Base-by-base conservation (phyloP, 2,113 vertebrate genomes). In the Callorhinus ursinus region DNA sequence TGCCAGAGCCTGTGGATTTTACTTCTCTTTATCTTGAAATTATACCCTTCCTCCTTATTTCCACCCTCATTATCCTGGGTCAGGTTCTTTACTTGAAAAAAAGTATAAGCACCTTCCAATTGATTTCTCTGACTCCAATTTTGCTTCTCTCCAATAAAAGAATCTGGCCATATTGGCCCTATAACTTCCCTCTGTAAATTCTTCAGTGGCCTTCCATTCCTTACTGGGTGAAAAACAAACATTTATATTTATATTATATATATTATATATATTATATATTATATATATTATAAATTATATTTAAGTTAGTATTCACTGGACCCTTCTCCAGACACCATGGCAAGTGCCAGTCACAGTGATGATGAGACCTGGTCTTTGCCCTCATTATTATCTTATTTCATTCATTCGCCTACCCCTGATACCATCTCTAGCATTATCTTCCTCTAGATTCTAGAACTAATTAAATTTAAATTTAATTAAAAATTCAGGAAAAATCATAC, bases 151-250 rank as follows among this genome's bases (percentile, higher is more conserved):
- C 18, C 24, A 24, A 1, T 24, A 67, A 93, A 93, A 67, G 49
- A 65, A 57, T 59, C 77, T 76, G 77, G 57, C 51, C 79, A 67
- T 65, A 79, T 26, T 80, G 63, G 19, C 84, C 72, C 33, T 93
- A 10, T 88, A 39, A 88, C 69, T 76, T 93, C n/a, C 57, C n/a
- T 88, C 55, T 88, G 76, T 59, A 89, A 83, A 83, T 79, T 90
- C 51, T 89, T 96, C 61, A 42, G 51, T 61, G n/a, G 26, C 71
- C 42, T 79, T 79, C 61, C 21, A 42, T 51, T 85, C 46, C 61
- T 71, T 96, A 79, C 36, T 87, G 42, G 22, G 36, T 72, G n/a
- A 84, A 85, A 90, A 61, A 8, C 86, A 53, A 79, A 85, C 5
- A 8, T 39, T 39, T 39, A 39, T 39, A 39, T 39, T 39, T 39